These are phyloP conservation scores for Psilopsiagon aymara DNA, from an alignment of 2,113 vertebrate genomes.

Conservation along the genomic window DNA sequence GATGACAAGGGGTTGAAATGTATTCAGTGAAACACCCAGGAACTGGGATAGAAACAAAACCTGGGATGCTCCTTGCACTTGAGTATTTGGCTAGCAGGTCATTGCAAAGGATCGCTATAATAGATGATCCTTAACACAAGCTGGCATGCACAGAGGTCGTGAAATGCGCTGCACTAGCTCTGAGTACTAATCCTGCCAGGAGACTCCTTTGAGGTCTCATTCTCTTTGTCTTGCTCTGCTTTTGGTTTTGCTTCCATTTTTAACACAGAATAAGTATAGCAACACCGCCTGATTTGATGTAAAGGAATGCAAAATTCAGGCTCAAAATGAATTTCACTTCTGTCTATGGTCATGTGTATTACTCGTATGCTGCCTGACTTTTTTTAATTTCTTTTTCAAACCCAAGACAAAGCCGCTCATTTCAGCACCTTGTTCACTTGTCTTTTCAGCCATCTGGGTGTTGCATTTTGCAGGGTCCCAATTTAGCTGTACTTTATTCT, in stretches of 20 bases:
- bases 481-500: slow-evolving; percentile 56
- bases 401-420: slow-evolving; percentile 27
- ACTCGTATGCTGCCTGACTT: background rate
- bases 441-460: slow-evolving; percentile 45
- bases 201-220: background rate
- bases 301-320: background rate
- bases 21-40: background rate
- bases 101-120: rapidly evolving
- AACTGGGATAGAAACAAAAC: background rate
- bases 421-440: slow-evolving; percentile 26
- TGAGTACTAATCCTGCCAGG: background rate
- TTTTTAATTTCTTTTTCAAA: background rate
- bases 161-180: background rate
- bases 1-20: background rate
- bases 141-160: background rate
- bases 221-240: background rate
- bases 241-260: background rate
- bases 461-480: slow-evolving; percentile 26
- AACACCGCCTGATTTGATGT: background rate
- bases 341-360: background rate
- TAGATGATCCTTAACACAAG: background rate
- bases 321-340: background rate
- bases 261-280: background rate
- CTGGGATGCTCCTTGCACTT: background rate
- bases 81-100: background rate